Conservation (phyloP, 2,888 invertebrate genomes). For the Rhingia rostrata region DNA sequence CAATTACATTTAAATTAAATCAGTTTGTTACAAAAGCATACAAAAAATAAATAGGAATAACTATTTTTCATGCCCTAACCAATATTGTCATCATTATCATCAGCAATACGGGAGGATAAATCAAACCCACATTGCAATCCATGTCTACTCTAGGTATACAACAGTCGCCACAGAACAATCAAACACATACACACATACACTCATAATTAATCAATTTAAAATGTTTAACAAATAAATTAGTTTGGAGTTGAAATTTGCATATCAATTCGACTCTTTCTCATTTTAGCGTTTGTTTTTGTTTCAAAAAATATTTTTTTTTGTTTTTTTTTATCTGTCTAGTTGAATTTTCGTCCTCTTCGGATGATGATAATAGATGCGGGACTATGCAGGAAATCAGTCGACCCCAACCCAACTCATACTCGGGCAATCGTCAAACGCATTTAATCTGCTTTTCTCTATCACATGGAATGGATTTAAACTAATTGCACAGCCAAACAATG, state of each 20-base stretch:
- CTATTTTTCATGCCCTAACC: conserved; percentile 35
- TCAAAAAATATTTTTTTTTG: conserved; percentile 6
- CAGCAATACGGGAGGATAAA: conserved; percentile 36
- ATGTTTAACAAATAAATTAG: conserved; percentile 65
- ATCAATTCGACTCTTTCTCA: conserved; percentile 25
- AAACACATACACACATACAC: conserved; percentile 1
- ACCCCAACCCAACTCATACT: neutral
- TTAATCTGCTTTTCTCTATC: conserved; percentile 52
- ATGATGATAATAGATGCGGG: conserved; percentile 38
- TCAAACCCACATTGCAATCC: conserved; percentile 19
- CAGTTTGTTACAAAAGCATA: conserved; percentile 6
- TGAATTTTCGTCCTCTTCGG: conserved; percentile 13
- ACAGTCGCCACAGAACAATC: neutral
- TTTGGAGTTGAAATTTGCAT: conserved; percentile 47
- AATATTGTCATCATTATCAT: conserved; percentile 58
- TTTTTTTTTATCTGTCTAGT: conserved; percentile 15
- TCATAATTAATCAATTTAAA: conserved; percentile 61
- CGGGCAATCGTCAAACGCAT: conserved; percentile 42
- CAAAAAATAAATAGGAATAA: conserved; percentile 28
- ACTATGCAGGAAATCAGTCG: conserved; percentile 21
- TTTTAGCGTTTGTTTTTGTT: neutral
- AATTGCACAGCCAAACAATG: conserved; percentile 62
- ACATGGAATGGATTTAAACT: conserved; percentile 57
- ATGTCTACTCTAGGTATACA: neutral
- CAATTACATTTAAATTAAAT: conserved; percentile 28